These are phyloP conservation scores for Microcaecilia unicolor DNA, from an alignment of 2,797 vertebrate species.

Conservation along the genomic window DNA sequence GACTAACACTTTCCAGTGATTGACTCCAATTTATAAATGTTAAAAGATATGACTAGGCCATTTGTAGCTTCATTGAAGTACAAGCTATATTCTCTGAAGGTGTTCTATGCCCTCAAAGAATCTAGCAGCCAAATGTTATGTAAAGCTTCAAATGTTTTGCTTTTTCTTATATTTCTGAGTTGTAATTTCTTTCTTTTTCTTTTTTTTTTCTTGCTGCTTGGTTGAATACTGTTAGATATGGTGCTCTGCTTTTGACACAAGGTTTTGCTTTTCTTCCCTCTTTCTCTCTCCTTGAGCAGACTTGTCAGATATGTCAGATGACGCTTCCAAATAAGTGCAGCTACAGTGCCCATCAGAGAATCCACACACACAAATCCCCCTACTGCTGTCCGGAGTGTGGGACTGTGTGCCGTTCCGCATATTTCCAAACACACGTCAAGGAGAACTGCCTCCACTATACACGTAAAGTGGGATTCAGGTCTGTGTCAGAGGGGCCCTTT, in stretches of 20 bases:
- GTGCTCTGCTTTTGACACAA: not conserved
- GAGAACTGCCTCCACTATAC: conserved; percentile 94
- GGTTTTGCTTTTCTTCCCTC: not conserved
- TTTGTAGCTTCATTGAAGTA: no score
- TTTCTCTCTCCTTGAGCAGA: conserved; percentile 49
- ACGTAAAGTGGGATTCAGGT: conserved; percentile 91
- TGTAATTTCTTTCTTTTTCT: no score
- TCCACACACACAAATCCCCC: conserved; percentile 87
- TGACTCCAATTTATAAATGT: no score
- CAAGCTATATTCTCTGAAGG: no score
- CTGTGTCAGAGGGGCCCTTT: no score
- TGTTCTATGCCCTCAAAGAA: no score
- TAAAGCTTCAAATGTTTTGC: no score
- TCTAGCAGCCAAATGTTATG: no score
- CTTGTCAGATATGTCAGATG: conserved; percentile 86
- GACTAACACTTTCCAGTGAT: no score
- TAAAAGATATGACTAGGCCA: no score
- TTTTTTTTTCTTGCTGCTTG: no score
- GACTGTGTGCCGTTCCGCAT: conserved; percentile 72
- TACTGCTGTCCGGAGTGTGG: conserved; percentile 94
- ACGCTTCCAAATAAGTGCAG: conserved; percentile 93
- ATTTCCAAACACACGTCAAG: conserved; percentile 90
- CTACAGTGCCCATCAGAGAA: conserved; percentile 81
- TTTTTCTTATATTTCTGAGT: no score
- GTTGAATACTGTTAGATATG: not conserved